phyloP scores from a whole-genome alignment of 1,140 invertebrate species.

The Drosophila tropicalis region DNA sequence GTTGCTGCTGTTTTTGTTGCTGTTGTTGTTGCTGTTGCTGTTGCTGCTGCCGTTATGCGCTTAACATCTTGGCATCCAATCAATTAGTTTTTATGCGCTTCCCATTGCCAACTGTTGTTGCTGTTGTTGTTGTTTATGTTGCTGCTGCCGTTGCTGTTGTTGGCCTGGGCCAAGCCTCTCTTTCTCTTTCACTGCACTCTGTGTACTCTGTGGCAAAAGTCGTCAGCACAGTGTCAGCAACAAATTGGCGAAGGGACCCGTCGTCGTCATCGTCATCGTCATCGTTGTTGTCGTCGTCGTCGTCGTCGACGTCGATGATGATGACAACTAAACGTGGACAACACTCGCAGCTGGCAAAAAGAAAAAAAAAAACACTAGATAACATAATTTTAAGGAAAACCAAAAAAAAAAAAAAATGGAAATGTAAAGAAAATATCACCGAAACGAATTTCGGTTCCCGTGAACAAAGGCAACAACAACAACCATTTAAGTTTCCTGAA shows the following conservation, averaged over 20 bases:
- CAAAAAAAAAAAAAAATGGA: background rate
- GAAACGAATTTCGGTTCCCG: background rate
- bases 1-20: slow-evolving; percentile 33
- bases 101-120: slow-evolving; percentile 26
- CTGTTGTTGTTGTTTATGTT: slow-evolving; percentile 19
- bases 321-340: slow-evolving; percentile 12
- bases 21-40: slow-evolving; percentile 44
- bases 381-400: slow-evolving; percentile 2
- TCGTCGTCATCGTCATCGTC: background rate
- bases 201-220: slow-evolving; percentile 17
- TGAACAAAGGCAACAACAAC: background rate
- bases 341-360: slow-evolving; percentile 5
- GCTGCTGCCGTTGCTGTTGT: slow-evolving; percentile 14
- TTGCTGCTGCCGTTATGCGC: slow-evolving; percentile 71
- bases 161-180: slow-evolving; percentile 33
- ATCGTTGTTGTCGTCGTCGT: background rate
- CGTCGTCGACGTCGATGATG: background rate
- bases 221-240: slow-evolving; percentile 31
- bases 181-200: slow-evolving; percentile 12
- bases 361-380: slow-evolving; percentile 4
- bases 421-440: slow-evolving; percentile 4
- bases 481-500: too few species aligned
- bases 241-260: slow-evolving; percentile 29
- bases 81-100: slow-evolving; percentile 36
- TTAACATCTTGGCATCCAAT: slow-evolving; percentile 78